Percentiles rank a stretch among this genome's conserved stretches.
phyloP scores from a whole-genome alignment of 2,888 invertebrate genomes.

The Drosophila subquinaria region DNA sequence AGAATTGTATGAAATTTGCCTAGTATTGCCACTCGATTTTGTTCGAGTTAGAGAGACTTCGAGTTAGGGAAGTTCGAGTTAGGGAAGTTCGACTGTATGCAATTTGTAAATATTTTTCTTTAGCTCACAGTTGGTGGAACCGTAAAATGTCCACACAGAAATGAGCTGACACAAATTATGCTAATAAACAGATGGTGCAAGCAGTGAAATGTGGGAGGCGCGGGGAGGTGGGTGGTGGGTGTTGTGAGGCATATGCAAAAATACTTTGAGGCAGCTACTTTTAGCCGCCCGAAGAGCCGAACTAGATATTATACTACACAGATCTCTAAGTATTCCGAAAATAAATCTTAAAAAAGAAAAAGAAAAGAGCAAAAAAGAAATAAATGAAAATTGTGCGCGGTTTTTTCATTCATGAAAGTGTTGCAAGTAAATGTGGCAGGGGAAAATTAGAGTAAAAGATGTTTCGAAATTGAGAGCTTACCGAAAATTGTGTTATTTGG shows the following conservation, averaged over 20 bases:
- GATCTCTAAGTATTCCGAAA: conserved; percentile 42
- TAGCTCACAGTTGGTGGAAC: conserved; percentile 34
- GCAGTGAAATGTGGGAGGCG: conserved; percentile 1
- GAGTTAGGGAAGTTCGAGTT: no score
- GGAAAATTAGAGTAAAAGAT: neutral
- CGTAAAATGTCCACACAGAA: conserved; percentile 35
- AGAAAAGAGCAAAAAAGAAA: conserved; percentile 12
- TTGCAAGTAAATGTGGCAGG: conserved; percentile 26
- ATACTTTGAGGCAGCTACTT: conserved; percentile 50
- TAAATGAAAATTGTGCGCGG: conserved; percentile 10
- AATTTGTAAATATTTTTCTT: conserved; percentile 40
- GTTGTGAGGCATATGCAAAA: conserved; percentile 38
- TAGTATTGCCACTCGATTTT: no score
- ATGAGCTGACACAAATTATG: conserved; percentile 67
- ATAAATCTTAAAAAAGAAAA: conserved; percentile 43
- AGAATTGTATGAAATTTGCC: no score
- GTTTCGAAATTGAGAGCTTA: conserved; percentile 87
- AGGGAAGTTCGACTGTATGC: no score
- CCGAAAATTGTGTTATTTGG: conserved; percentile 96
- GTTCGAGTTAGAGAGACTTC: no score
- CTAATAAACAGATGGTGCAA: conserved; percentile 63
- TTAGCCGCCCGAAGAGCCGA: conserved; percentile 37
- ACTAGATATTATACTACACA: conserved; percentile 28
- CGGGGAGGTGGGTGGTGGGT: neutral
- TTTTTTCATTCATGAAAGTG: conserved; percentile 64